Base-by-base conservation (phyloP, 2,797 vertebrate species). In the Nyctibius grandis region DNA sequence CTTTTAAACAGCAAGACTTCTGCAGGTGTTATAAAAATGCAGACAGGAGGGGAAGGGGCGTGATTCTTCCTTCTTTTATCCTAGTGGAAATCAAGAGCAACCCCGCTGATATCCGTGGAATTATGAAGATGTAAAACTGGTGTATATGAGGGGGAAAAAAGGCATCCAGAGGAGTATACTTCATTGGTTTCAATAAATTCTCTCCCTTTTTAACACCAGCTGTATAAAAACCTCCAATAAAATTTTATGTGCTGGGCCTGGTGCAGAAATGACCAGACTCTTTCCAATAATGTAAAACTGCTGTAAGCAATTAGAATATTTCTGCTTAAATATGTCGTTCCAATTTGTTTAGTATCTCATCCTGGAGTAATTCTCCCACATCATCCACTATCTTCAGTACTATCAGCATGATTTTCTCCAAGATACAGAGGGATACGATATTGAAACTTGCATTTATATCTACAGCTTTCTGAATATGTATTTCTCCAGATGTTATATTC, bases 191-290 rank as follows among this genome's bases (percentile, higher is more conserved):
- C 90, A 95, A 95, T 95, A 95, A 96, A 96, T 94, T 95, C 65
- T 85, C 80, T 93, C 79, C 70, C 47, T 69, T 94, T 96, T 95
- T 89, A 96, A 94, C 80, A 91, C 31, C 48, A 91, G 80, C 56
- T 90, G 74, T 86, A 95, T 93, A 95, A 96, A 96, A 96, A 87
- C 22, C 77, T 89, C 77, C 90, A 87, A 95, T 96, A 94, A 96
- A 94, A 93, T 95, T 96, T 95, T 96, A 96, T 95, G 74, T 80
- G 70, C 88, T 91, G 90, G 76, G 86, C 83, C 91, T 96, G 91
- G 60, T 85, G 68, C 72, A 91, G 91, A 93, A 96, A 95, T 97
- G 96, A 95, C 96, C 96, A 89, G 50, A 80, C 81, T 56, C 67
- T 91, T 94, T 94, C 77, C 86, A 83, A 47, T 93, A 94, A 77